These are phyloP conservation scores for Hedya salicella DNA, from an alignment of 2,888 invertebrate genomes.

Conservation along the genomic window DNA sequence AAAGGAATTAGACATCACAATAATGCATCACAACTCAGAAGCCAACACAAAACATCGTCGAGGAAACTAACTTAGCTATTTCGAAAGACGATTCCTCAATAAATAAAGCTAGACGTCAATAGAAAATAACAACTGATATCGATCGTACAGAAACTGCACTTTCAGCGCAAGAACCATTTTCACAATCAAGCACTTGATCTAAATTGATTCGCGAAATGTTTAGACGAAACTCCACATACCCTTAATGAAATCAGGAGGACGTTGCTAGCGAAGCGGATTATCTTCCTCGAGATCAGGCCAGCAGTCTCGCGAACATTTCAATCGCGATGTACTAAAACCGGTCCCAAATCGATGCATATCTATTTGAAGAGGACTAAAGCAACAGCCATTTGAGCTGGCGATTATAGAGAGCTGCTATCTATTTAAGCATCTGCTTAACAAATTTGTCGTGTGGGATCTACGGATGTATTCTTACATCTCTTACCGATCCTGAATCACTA, in stretches of 20 bases:
- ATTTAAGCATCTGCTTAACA: constrained; percentile 16
- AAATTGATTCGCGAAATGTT: constrained; percentile 73
- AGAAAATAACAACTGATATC: constrained; percentile 52
- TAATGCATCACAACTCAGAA: constrained; percentile 24
- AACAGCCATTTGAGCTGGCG: constrained; percentile 6
- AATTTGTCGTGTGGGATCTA: constrained; percentile 17
- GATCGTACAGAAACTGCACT: constrained; percentile 63
- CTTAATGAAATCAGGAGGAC: constrained; percentile 66
- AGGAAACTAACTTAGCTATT: constrained; percentile 1
- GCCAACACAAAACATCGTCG: constrained; percentile 5
- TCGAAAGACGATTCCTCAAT: constrained; percentile 3
- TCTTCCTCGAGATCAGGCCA: constrained; percentile 59
- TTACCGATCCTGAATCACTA: constrained; percentile 22
- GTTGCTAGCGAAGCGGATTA: constrained; percentile 57
- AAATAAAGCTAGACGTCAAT: constrained; percentile 51
- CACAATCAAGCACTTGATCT: constrained; percentile 69
- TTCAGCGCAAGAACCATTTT: constrained; percentile 58
- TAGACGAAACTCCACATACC: constrained; percentile 59
- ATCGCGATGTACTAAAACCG: constrained; percentile 72
- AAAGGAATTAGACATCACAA: constrained; percentile 41
- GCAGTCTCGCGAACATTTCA: constrained; percentile 67
- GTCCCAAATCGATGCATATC: constrained; percentile 57
- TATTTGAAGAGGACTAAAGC: constrained; percentile 25
- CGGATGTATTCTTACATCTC: constrained; percentile 5
- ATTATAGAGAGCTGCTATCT: constrained; percentile 29